Evolutionary conservation across 2,888 invertebrate species (phyloP).

Genomic region (Cremastinae sp.): DNA sequence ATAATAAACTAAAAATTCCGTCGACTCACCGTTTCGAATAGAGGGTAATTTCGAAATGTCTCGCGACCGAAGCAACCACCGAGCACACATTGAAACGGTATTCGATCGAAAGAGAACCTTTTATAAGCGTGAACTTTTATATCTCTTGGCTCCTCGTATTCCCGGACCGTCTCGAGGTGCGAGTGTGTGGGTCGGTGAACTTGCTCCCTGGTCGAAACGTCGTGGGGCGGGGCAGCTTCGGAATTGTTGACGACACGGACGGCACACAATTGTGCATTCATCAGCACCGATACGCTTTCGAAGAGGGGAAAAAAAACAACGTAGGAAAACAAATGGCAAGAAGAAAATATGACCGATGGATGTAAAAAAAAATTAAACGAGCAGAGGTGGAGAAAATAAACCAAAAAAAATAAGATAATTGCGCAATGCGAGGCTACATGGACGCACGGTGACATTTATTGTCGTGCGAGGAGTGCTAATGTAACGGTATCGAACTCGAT

Average conservation of each 20-base stretch:
- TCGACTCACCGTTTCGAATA: constrained; percentile 40
- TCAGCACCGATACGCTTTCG: neutral
- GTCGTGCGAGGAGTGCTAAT: constrained; percentile 30
- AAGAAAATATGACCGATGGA: constrained; percentile 44
- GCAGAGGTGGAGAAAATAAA: too few species aligned
- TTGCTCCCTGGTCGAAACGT: constrained; percentile 59
- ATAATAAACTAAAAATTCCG: neutral
- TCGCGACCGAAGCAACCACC: constrained; percentile 66
- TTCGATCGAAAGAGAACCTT: constrained; percentile 72
- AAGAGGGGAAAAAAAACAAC: neutral
- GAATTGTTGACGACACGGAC: constrained; percentile 45
- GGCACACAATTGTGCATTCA: neutral
- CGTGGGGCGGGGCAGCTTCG: constrained; percentile 67
- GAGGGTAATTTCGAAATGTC: neutral
- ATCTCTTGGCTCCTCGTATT: constrained; percentile 14
- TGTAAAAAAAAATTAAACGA: constrained; percentile 28
- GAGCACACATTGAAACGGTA: constrained; percentile 72
- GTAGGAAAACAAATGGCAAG: constrained; percentile 23
- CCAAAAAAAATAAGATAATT: constrained; percentile 31
- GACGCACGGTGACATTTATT: constrained; percentile 54
- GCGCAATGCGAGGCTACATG: constrained; percentile 45
- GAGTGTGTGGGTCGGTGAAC: constrained; percentile 73
- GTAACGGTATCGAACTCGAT: constrained; percentile 5
- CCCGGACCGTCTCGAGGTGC: constrained; percentile 58
- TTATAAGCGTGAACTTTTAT: constrained; percentile 68